phyloP scores from a whole-genome alignment of 2,113 vertebrate genomes.

The Alexandromys fortis region DNA sequence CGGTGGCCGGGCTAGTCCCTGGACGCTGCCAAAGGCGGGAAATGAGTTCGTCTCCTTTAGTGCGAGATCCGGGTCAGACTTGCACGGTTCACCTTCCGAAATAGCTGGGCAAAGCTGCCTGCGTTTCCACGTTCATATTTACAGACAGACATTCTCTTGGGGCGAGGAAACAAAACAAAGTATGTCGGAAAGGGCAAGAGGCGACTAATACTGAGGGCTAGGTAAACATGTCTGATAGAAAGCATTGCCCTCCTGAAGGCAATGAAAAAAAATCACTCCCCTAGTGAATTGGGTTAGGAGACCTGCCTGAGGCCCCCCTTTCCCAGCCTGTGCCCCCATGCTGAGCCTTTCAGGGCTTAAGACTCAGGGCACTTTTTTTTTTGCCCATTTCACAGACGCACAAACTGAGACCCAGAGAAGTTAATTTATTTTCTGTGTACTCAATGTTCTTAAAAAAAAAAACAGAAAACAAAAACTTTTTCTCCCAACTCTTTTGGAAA shows the following conservation, averaged over 20 bases:
- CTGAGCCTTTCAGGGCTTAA: background rate
- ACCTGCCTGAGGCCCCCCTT: background rate
- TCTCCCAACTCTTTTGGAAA: background rate
- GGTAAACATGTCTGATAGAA: background rate
- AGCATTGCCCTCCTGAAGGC: background rate
- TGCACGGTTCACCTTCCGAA: constrained; percentile 76
- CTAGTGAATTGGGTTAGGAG: too few species aligned
- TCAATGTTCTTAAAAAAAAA: background rate
- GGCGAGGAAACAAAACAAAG: background rate
- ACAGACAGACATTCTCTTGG: constrained; percentile 43
- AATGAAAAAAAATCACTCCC: background rate
- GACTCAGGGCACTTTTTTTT: background rate
- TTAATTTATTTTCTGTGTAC: background rate
- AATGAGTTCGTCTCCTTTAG: background rate
- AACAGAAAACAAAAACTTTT: background rate
- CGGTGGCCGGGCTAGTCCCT: background rate
- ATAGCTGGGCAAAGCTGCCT: constrained; percentile 64
- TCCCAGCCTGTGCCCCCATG: background rate
- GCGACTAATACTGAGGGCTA: background rate
- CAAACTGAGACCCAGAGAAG: background rate
- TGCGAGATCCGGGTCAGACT: background rate
- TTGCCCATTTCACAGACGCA: constrained; percentile 45
- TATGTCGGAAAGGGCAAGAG: background rate
- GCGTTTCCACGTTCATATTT: constrained; percentile 55
- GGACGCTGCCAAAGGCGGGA: background rate